Evolutionary conservation across 2,888 invertebrate genomes (phyloP), one percentile per base, ranked within the genome.

Genomic region (Serripes groenlandicus): DNA sequence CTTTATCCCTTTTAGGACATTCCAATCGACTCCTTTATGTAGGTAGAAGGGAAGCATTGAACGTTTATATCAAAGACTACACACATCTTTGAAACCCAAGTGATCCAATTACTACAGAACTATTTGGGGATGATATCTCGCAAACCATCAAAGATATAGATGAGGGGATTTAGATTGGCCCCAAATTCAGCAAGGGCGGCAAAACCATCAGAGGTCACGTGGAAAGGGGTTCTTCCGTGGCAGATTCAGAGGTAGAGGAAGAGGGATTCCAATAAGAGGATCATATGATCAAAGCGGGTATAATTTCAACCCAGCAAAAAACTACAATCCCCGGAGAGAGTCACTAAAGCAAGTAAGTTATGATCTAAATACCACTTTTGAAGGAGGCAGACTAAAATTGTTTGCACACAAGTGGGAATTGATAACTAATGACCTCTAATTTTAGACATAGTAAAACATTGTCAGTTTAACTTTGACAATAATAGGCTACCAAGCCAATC

Each of bases 1-100:
- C 52, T 52, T 58, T 80, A 5, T 54, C 71, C 52, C 35, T 75
- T 23, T 49, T 80, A 1, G 79, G 70, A 37, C 75, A 80, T 70
- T 71, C 77, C 30, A 78, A 78, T 30, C 18, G 64, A 11, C 66
- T 71, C 30, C 52, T 78, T 18, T 62, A 71, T 52, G 3, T 72
- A 5, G 26, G 26, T 5, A 28, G 58, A 11, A 28, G 58, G 34
- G 26, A 23, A 52, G 42, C 30, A 35, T 11, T 30, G 1, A 52
- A 37, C 49, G 11, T 49, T 56, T n/a, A 21, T 56, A 71, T 23
- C 4, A n/a, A 23, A 32, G 56, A 71, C 11, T 71, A 71, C 52
- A 34, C 11, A 34, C 71, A 71, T 56, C 23, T 71, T 11, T 71
- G 71, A 21, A 71, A n/a, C 23, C 71, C 21, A 11, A 34, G 23